These are phyloP conservation scores for Drosophila novamexicana DNA, from an alignment of 1,140 invertebrate genomes.

Conservation along the genomic window DNA sequence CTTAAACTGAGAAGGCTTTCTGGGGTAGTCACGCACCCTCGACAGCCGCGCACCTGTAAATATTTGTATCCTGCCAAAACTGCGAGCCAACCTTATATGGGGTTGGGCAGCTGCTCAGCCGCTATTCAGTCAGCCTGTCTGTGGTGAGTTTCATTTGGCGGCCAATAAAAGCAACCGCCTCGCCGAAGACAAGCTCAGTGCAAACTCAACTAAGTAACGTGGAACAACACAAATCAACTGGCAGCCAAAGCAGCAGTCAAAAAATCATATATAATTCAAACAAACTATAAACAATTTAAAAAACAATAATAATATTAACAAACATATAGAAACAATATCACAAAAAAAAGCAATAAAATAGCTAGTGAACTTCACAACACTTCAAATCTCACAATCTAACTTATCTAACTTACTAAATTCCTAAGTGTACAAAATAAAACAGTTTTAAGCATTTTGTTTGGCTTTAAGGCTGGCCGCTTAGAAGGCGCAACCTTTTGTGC, in stretches of 20 bases:
- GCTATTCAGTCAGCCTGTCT: conserved; percentile 46
- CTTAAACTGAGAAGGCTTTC: conserved; percentile 32
- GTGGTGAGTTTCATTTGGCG: conserved; percentile 65
- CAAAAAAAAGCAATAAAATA: neutral
- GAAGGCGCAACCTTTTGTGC: conserved; percentile 1
- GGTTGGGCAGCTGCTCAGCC: conserved; percentile 9
- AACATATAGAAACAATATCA: neutral
- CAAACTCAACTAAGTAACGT: conserved; percentile 74
- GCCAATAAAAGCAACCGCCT: conserved; percentile 69
- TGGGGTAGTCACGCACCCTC: neutral
- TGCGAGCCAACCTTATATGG: neutral
- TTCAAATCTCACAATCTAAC: too few relatives aligned
- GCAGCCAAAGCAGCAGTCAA: conserved; percentile 20
- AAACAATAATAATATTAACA: conserved; percentile 4
- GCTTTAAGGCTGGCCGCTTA: conserved; percentile 6
- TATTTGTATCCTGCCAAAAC: conserved; percentile 68
- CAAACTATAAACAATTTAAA: conserved; percentile 9
- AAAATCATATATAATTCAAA: conserved; percentile 27
- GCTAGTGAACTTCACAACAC: neutral
- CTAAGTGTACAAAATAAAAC: conserved; percentile 3
- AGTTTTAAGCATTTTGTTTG: conserved; percentile 12
- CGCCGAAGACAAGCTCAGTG: conserved; percentile 60
- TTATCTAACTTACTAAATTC: neutral
- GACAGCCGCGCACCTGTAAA: conserved; percentile 61
- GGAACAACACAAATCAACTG: conserved; percentile 53